phyloP scores from a whole-genome alignment of 2,888 invertebrate genomes.

The Scaptomyza flava region DNA sequence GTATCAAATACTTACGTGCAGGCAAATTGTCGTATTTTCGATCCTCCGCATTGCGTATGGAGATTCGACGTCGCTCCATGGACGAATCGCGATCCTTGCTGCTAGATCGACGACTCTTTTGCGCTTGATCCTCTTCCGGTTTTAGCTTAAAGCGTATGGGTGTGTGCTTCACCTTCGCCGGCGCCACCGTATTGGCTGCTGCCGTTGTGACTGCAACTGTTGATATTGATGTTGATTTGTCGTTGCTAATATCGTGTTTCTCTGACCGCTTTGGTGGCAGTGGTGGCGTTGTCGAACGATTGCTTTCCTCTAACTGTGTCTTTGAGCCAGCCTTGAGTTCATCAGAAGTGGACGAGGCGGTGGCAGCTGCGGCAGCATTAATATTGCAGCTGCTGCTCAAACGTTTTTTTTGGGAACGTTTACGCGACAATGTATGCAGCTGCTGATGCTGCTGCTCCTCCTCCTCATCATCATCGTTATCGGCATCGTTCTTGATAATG shows the following conservation, averaged over 20 bases:
- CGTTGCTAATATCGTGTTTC: slow-evolving; percentile 39
- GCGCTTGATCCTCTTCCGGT: slow-evolving; percentile 57
- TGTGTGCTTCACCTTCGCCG: slow-evolving; percentile 80
- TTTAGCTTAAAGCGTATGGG: slow-evolving; percentile 82
- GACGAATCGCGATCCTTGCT: slow-evolving; percentile 62
- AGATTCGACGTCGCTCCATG: slow-evolving; percentile 78
- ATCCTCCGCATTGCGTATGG: slow-evolving; percentile 85
- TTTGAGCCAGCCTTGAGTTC: slow-evolving; percentile 47
- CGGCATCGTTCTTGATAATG: slow-evolving; percentile 83
- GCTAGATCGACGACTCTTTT: slow-evolving; percentile 51
- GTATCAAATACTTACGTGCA: slow-evolving; percentile 85
- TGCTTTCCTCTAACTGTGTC: slow-evolving; percentile 32
- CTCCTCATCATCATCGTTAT: slow-evolving; percentile 85
- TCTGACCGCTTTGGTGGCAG: slow-evolving; percentile 59
- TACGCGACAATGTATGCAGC: slow-evolving; percentile 36
- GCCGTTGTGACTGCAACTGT: slow-evolving; percentile 9
- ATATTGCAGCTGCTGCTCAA: slow-evolving; percentile 7
- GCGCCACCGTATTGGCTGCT: slow-evolving; percentile 9
- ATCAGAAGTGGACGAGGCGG: slow-evolving; percentile 30
- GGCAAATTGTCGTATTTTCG: slow-evolving; percentile 87
- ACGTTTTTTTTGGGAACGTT: slow-evolving; percentile 41
- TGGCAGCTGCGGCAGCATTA: not conserved
- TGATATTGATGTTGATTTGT: slow-evolving; percentile 24
- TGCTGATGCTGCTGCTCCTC: slow-evolving; percentile 43
- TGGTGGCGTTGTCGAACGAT: slow-evolving; percentile 82